Percentiles rank a stretch among this genome's conserved stretches.
phyloP scores from a whole-genome alignment of 2,888 invertebrate species.

The Leucophora obtusa region DNA sequence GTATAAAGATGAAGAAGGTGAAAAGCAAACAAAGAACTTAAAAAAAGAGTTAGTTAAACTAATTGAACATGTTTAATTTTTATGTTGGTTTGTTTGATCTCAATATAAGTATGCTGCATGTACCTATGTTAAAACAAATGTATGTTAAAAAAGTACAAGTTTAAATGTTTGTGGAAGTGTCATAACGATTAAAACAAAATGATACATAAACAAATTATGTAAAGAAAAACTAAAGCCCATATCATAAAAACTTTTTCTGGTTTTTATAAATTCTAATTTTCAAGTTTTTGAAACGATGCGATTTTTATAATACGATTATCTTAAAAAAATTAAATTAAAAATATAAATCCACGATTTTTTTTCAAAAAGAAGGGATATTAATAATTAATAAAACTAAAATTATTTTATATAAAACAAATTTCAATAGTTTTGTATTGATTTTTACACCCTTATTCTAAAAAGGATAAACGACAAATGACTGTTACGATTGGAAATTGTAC shows the following conservation, averaged over 20 bases:
- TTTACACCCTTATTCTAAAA: neutral
- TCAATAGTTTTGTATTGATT: neutral
- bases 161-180: constrained; percentile 17
- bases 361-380: neutral
- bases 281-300: too few species aligned
- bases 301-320: too few species aligned
- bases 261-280: too few species aligned
- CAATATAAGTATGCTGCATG: constrained; percentile 4
- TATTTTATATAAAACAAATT: neutral
- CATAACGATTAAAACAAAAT: constrained; percentile 14
- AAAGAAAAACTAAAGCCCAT: neutral
- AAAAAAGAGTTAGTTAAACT: constrained; percentile 35
- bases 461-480: neutral
- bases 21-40: constrained; percentile 6
- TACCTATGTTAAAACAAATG: constrained; percentile 10
- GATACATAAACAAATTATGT: constrained; percentile 22
- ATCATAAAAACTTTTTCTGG: too few species aligned
- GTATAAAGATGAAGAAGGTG: neutral
- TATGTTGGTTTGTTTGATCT: constrained; percentile 20
- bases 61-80: constrained; percentile 38
- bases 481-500: neutral
- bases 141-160: constrained; percentile 1
- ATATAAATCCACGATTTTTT: neutral
- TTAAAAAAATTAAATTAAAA: too few species aligned
- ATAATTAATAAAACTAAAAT: neutral